Base-by-base conservation (phyloP, 2,888 invertebrate species). In the Ischnus inquisitorius region DNA sequence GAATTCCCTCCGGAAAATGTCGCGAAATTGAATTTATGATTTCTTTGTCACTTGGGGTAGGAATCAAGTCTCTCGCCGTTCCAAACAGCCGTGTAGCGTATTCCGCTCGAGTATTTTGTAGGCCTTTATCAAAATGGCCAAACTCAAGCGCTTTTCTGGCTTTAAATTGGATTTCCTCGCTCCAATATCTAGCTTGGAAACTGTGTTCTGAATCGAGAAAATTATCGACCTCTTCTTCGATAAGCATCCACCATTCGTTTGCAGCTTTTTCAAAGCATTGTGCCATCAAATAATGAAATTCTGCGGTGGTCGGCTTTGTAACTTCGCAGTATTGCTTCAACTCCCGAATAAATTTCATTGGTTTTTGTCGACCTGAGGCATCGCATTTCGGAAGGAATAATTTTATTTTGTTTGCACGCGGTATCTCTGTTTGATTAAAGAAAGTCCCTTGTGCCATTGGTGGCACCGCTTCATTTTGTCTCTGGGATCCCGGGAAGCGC, bases 251-350 rank as follows among this genome's bases (percentile, higher is more conserved):
- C 62, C 60, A 62, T 8, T 74, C 48, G 2, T 46, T 62, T 8
- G 72, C 72, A 4, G 62, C 19, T 4, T 46, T 25, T 16, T 74
- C 46, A 3, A 62, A n/a, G 12, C 46, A 22, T 28, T 74, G 72
- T 16, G 28, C 62, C 0, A 62, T 10, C 3, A 62, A 8, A 28
- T 62, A 74, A 16, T 62, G 46, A 2, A 48, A 46, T 16, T 74
- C 46, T 0, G 46, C n/a, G 2, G 25, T 4, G 1, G n/a, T 34
- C 2, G 72, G 72, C 1, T 60, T 22, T 19, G 41, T 72, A 1
- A 72, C 72, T 16, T 28, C n/a, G n/a, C 72, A 72, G 16, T 72
- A 72, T 19, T 60, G 43, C 6, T 12, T 2, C 22, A 74, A 48
- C n/a, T 62, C 72, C 10, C 28, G 25, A 2, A 74, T 5, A 22